Percentiles rank a stretch among this genome's conserved stretches.
Conservation (phyloP, 2,113 vertebrate species). For the Manacus vitellinus region DNA sequence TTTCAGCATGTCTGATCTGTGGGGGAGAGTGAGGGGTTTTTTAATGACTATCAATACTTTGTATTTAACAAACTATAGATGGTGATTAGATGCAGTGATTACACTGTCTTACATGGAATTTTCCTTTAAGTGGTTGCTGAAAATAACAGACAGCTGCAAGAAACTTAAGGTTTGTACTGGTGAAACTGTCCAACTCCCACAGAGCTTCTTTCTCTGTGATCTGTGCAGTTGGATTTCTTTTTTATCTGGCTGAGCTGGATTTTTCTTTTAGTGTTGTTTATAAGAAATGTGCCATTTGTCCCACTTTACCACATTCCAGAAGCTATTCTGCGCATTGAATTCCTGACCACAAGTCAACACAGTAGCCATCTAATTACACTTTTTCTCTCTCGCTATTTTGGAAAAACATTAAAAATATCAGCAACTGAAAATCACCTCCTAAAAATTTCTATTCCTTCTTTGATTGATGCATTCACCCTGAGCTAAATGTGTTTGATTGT, state of each 20-base stretch:
- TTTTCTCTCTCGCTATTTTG: neutral
- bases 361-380: neutral
- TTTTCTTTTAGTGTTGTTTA: neutral
- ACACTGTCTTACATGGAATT: neutral
- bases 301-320: neutral
- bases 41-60: neutral
- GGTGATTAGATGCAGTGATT: neutral
- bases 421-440: slow-evolving; percentile 20
- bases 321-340: neutral
- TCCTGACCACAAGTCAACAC: neutral
- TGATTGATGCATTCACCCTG: neutral
- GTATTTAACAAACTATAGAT: neutral
- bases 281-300: neutral
- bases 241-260: neutral
- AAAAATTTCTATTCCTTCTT: neutral
- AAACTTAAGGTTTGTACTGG: slow-evolving; percentile 7
- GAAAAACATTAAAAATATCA: slow-evolving; percentile 32
- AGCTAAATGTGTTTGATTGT: neutral
- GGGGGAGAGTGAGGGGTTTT: neutral
- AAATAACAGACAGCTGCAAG: slow-evolving; percentile 50
- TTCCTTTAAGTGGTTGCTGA: slow-evolving; percentile 40
- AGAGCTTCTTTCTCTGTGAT: neutral
- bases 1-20: neutral
- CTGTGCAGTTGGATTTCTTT: neutral
- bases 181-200: neutral